Evolutionary conservation across 2,797 vertebrate species (phyloP).

Genomic region (Acanthurus leucopareius): DNA sequence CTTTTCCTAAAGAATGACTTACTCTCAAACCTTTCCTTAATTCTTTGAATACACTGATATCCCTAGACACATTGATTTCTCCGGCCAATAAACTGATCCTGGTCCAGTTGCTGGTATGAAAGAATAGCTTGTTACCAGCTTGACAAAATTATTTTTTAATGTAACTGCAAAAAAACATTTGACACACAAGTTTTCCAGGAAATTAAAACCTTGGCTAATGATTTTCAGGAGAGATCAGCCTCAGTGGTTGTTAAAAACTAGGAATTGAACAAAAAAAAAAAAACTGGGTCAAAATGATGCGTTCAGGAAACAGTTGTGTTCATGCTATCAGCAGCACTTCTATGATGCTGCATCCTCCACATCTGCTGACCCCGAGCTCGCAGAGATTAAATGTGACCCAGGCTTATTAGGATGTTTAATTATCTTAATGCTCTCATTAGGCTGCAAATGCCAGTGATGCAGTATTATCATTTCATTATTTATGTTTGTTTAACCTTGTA

Average conservation of each 20-base stretch:
- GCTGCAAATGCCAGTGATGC: slow-evolving; percentile 36
- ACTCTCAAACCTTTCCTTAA: too few species aligned
- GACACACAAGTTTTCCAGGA: slow-evolving; percentile 30
- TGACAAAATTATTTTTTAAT: slow-evolving; percentile 20
- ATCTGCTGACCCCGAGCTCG: slow-evolving; percentile 74
- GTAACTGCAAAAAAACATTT: slow-evolving; percentile 7
- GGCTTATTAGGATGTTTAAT: slow-evolving; percentile 78
- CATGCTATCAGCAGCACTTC: slow-evolving; percentile 34
- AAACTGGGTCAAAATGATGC: neutral
- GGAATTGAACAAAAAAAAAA: neutral
- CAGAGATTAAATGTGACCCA: slow-evolving; percentile 72
- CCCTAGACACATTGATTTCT: neutral
- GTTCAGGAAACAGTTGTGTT: slow-evolving; percentile 4
- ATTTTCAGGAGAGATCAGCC: slow-evolving; percentile 17
- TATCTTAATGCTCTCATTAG: slow-evolving; percentile 77
- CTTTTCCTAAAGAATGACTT: too few species aligned
- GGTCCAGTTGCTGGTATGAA: slow-evolving; percentile 4
- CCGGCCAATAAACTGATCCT: neutral
- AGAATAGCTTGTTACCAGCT: neutral
- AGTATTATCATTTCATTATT: slow-evolving; percentile 55
- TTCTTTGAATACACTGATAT: neutral
- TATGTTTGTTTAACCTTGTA: slow-evolving; percentile 61
- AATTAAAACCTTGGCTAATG: slow-evolving; percentile 49
- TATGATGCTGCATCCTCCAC: slow-evolving; percentile 61
- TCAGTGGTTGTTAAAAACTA: neutral